Base-by-base conservation (phyloP, 1,140 invertebrate species). In the Brachystomella parvula region DNA sequence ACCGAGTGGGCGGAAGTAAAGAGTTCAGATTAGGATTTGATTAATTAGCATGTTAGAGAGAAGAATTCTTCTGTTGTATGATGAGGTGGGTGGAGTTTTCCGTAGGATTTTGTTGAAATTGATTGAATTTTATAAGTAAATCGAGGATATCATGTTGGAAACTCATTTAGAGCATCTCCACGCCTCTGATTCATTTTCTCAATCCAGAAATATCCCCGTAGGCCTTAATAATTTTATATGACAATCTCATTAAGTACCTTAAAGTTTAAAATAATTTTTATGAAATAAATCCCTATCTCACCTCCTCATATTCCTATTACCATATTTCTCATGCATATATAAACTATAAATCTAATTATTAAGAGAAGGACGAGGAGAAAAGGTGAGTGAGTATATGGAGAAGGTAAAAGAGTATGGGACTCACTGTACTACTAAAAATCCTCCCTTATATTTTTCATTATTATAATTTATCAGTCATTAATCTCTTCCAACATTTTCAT, bases 401-500 rank as follows among this genome's bases (percentile, higher is more conserved):
- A n/a, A n/a, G n/a, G n/a, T n/a, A n/a, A n/a, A n/a, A n/a, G n/a
- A n/a, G n/a, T n/a, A n/a, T n/a, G n/a, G n/a, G n/a, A n/a, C n/a
- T n/a, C n/a, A n/a, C n/a, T n/a, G n/a, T n/a, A n/a, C n/a, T n/a
- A n/a, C n/a, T n/a, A n/a, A n/a, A n/a, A n/a, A n/a, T n/a, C n/a
- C n/a, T n/a, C n/a, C 63, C 65, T 71, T 64, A 69, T 73, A 69
- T 70, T 73, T 71, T 73, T 68, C 67, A 60, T 71, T 68, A n/a
- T n/a, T n/a, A n/a, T n/a, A 73, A 73, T 73, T 73, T 73, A 71
- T 71, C 69, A 71, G 72, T 73, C 69, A 73, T 73, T 73, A 73
- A 73, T 73, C 72, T 71, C 69, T 31, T 32, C 26, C 33, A 33
- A 29, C 28, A 65, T 31, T 69, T 69, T 72, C 47, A 47, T 61